Base-by-base conservation (phyloP, 2,888 invertebrate species). In the Phaonia tiefii region DNA sequence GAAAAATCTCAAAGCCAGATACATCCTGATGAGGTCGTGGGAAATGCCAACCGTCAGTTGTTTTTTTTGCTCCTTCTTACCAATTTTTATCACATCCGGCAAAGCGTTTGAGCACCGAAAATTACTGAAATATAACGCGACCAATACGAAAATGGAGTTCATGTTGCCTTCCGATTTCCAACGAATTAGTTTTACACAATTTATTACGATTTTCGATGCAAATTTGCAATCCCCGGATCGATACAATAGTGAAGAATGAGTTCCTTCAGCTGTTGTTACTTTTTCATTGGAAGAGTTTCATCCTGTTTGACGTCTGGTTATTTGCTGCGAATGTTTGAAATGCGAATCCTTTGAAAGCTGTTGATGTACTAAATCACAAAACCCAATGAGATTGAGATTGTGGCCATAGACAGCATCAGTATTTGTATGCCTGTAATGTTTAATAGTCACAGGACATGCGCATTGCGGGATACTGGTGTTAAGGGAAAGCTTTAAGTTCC, bases 1-100 rank as follows among this genome's bases (percentile, higher is more conserved):
- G 88, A 84, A 56, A 78, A 87, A 79, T 63, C 63, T 8, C 42
- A 42, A 15, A 86, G 58, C 65, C 79, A 83, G 76, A 85, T 83
- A 84, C 82, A 83, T 73, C 66, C 79, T 80, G 78, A 85, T 37
- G 73, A 80, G 82, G 76, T 60, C 70, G 49, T 37, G 42, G 42
- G 56, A 46, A 31, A 67, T 63, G 72, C 25, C 79, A 49, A 3
- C 37, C 37, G 73, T 42, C 31, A 54, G 60, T n/a, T 42, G 69
- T 70, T 70, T 67, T n/a, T n/a, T n/a, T n/a, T n/a, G n/a, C n/a
- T n/a, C 87, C 87, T 31, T 3, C 31, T 87, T 83, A 89, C 89
- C 89, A 81, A 89, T 89, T 86, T 89, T 89, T 37, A 89, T 89
- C 54, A 88, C 86, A 83, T 89, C 89, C 73, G 89, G 89, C 78